Percentiles rank a stretch among this genome's conserved stretches.
Conservation (phyloP, 2,888 invertebrate genomes). For the Apodemia mormo region DNA sequence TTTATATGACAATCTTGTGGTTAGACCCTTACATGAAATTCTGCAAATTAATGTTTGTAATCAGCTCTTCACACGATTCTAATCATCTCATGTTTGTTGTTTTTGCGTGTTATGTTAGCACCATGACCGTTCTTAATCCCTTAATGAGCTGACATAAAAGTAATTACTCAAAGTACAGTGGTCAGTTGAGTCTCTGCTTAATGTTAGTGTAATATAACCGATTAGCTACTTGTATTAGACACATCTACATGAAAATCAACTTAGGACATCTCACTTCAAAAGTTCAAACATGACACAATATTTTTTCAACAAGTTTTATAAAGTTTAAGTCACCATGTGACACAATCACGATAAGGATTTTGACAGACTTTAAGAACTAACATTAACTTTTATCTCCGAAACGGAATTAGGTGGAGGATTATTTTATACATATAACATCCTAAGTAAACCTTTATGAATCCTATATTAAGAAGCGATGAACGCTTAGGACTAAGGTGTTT, state of each 20-base stretch:
- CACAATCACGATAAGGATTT: background rate
- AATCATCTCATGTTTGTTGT: no score
- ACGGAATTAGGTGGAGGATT: background rate
- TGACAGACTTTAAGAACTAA: constrained; percentile 6
- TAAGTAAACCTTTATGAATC: background rate
- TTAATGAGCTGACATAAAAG: no score
- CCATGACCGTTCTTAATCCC: background rate
- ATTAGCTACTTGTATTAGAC: background rate
- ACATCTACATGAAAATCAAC: background rate
- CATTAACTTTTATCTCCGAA: background rate
- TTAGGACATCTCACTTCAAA: no score
- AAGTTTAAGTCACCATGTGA: background rate
- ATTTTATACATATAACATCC: background rate
- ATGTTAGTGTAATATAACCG: background rate
- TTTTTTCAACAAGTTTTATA: no score
- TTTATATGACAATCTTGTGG: background rate
- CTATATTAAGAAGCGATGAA: no score
- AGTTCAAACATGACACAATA: no score
- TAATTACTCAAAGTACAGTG: no score
- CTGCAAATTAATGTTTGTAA: background rate
- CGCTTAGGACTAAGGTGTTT: no score
- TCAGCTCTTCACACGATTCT: background rate
- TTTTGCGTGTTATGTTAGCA: no score
- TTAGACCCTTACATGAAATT: background rate
- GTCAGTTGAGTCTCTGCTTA: background rate